Base-by-base conservation (phyloP, 1,140 invertebrate species). In the Sesamia nonagrioides region DNA sequence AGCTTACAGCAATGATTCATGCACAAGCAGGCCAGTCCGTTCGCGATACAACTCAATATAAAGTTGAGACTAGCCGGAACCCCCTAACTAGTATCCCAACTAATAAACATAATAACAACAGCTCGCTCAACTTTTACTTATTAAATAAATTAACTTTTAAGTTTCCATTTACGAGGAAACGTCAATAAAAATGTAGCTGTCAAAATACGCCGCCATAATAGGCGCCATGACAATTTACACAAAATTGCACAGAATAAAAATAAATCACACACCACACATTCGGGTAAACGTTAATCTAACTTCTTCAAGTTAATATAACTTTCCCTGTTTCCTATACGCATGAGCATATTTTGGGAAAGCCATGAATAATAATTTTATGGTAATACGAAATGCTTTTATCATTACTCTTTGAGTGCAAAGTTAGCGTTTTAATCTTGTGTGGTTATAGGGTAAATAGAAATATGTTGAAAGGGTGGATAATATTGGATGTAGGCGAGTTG, bases 221-320 rank as follows among this genome's bases (percentile, higher is more conserved):
- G 35, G 1, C n/a, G 21, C 66, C 66, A 69, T 68, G 40, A 68
- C 40, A 69, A 42, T 58, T 73, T 58, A 73, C 54, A 27, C n/a
- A 73, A 58, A 40, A 58, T 35, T 13, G 9, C 63, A 77, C 48
- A 73, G 45, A 72, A 61, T 74, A 78, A 80, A 77, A 81, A 80
- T 69, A 81, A 80, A 78, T 54, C 50, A 81, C 78, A 56, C 76
- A 50, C 81, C 79, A 82, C 74, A 82, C 86, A 81, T 88, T 84
- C 86, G 88, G 84, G 83, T 89, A 86, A 91, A 84, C 84, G 87
- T 77, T 89, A 90, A 91, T 91, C 88, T 88, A 91, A 91, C 88
- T 90, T 90, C 82, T 88, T 86, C 82, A 86, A 89, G 66, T 87
- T 90, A 91, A 88, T 88, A 89, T 83, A 91, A 91, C 89, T 90